Base-by-base conservation (phyloP, 2,888 invertebrate species). In the Meloe dianella region DNA sequence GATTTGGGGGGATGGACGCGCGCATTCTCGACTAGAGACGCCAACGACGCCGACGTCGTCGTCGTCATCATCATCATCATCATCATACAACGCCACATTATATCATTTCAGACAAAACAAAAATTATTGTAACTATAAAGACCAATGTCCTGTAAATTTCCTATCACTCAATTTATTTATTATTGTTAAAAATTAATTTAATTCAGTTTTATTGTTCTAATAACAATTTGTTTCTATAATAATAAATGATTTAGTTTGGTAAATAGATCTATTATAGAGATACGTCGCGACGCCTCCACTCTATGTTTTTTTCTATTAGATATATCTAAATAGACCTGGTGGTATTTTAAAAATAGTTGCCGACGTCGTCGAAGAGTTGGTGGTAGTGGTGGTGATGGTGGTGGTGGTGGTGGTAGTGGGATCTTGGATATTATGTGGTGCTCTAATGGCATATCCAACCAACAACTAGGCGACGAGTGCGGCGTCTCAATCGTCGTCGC, bases 401-500 rank as follows among this genome's bases (percentile, higher is more conserved):
- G 38, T 38, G 47, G 47, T 17, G 47, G 20, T 17, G 17, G 17
- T 20, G 84, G 85, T 86, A 85, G 81, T 71, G 77, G 41, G 41
- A 17, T 77, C 69, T 73, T 66, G 66, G 74, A 63, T 80, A 32
- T 9, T 85, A 85, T 85, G 80, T 81, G 78, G 83, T 58, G 51
- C 58, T 60, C 41, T 69, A n/a, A n/a, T n/a, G n/a, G n/a, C n/a
- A n/a, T n/a, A n/a, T n/a, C n/a, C n/a, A n/a, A n/a, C n/a, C n/a
- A n/a, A n/a, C n/a, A n/a, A n/a, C n/a, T n/a, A n/a, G n/a, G n/a
- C n/a, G 80, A 80, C 81, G 78, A 79, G 80, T 80, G 84, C 83
- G 85, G 85, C 83, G 82, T 79, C 80, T 81, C 78, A 80, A 75
- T 83, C 84, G 84, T 83, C 84, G 84, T 64, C 83, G 84, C 82